Percentiles rank a stretch among this genome's conserved stretches.
Conservation (phyloP, 2,888 invertebrate genomes). For the Campaea margaritaria region DNA sequence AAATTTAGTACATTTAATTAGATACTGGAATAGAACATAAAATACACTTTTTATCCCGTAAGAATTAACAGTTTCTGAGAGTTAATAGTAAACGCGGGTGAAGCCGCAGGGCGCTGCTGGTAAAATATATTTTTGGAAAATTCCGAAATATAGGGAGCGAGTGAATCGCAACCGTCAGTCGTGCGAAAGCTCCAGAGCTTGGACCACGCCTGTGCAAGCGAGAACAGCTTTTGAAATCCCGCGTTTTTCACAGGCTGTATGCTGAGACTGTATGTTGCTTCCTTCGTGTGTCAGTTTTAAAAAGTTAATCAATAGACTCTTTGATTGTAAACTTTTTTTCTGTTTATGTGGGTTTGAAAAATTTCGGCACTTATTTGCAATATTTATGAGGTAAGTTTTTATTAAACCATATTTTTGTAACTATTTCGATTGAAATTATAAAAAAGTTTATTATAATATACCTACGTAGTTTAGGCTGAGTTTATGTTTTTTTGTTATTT, state of each 20-base stretch:
- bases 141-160: background rate
- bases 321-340: background rate
- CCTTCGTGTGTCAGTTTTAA: constrained; percentile 7
- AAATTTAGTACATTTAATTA: no score
- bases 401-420: no score
- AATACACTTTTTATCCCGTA: no score
- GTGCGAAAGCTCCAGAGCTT: constrained; percentile 25
- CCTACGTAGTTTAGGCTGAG: no score
- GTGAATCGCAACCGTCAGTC: constrained; percentile 29
- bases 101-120: no score
- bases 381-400: constrained; percentile 22
- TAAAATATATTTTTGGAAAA: no score
- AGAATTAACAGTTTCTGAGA: no score
- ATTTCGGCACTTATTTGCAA: background rate
- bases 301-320: constrained; percentile 8
- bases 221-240: background rate
- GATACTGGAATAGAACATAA: no score
- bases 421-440: no score
- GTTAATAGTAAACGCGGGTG: no score
- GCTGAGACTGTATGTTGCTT: background rate
- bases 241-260: constrained; percentile 6
- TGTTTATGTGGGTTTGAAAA: constrained; percentile 1
- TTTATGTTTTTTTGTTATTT: no score
- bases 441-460: no score
- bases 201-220: constrained; percentile 26